Evolutionary conservation across 1,140 invertebrate species (phyloP).

Genomic region (Listronotus oregonensis): DNA sequence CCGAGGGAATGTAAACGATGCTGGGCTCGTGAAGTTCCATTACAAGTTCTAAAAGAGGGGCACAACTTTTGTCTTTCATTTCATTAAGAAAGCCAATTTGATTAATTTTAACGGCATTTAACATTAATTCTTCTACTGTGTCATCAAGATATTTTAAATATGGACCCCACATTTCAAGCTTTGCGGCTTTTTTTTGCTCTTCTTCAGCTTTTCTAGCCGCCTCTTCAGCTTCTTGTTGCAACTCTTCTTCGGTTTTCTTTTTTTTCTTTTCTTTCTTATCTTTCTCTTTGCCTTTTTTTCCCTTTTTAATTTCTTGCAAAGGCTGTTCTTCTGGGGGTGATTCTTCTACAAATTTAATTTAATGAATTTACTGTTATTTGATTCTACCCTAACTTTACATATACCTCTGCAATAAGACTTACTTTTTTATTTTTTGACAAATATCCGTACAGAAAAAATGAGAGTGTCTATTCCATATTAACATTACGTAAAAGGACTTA

Average conservation of each 20-base stretch:
- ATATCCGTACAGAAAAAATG: too few species aligned
- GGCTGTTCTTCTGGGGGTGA: slow-evolving; percentile 14
- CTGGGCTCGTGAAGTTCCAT: slow-evolving; percentile 67
- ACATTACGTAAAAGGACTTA: too few species aligned
- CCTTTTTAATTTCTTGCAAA: slow-evolving; percentile 23
- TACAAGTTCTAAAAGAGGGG: slow-evolving; percentile 66
- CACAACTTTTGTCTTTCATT: slow-evolving; percentile 52
- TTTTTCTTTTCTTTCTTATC: slow-evolving; percentile 29
- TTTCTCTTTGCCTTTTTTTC: slow-evolving; percentile 36
- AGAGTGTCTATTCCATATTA: too few species aligned
- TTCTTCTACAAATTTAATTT: slow-evolving; percentile 20
- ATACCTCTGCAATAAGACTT: too few species aligned
- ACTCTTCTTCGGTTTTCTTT: slow-evolving; percentile 31
- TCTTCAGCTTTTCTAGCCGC: slow-evolving; percentile 28
- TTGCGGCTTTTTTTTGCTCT: slow-evolving; percentile 42
- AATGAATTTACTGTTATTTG: not conserved
- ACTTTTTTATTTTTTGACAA: too few species aligned
- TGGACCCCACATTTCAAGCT: slow-evolving; percentile 59
- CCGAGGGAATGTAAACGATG: slow-evolving; percentile 66
- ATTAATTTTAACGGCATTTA: slow-evolving; percentile 58
- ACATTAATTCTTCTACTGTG: slow-evolving; percentile 65
- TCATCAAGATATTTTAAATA: slow-evolving; percentile 71
- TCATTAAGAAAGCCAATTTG: slow-evolving; percentile 54
- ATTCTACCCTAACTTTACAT: too few species aligned
- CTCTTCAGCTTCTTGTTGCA: slow-evolving; percentile 27